These are phyloP conservation scores for Ardeotis arabs DNA, from an alignment of 2,113 vertebrate genomes.

Conservation along the genomic window DNA sequence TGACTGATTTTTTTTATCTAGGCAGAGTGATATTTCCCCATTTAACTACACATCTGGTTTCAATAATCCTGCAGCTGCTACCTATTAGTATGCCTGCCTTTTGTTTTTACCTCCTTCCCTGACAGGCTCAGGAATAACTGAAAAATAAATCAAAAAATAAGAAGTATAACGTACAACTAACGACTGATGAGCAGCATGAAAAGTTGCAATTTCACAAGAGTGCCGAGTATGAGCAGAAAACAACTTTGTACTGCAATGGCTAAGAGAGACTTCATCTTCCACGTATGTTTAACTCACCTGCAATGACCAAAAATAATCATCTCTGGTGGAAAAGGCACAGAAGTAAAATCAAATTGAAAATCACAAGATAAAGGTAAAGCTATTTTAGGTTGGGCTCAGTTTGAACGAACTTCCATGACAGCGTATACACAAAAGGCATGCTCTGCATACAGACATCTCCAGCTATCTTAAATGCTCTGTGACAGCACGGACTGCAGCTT, in stretches of 20 bases:
- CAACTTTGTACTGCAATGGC: neutral
- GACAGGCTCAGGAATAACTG: neutral
- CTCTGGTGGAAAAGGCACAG: neutral
- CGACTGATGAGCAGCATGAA: neutral
- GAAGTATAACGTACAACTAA: neutral
- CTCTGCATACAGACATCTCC: neutral
- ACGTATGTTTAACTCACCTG: neutral
- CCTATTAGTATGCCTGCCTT: conserved; percentile 13
- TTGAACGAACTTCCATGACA: neutral
- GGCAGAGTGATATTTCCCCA: neutral
- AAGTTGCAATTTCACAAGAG: neutral
- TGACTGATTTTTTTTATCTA: neutral
- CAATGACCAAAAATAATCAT: neutral
- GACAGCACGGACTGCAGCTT: neutral
- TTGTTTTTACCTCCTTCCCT: conserved; percentile 25
- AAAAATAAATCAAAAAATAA: neutral
- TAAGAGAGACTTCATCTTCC: neutral
- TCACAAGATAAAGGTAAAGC: conserved; percentile 18
- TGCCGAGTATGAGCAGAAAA: neutral
- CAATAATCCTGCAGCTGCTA: conserved; percentile 47
- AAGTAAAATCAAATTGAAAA: conserved; percentile 27
- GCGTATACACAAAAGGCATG: neutral
- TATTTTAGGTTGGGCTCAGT: neutral
- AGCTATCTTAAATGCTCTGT: neutral
- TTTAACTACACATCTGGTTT: conserved; percentile 42